Conservation (phyloP, 2,888 invertebrate genomes). For the Ypsolopha sequella region DNA sequence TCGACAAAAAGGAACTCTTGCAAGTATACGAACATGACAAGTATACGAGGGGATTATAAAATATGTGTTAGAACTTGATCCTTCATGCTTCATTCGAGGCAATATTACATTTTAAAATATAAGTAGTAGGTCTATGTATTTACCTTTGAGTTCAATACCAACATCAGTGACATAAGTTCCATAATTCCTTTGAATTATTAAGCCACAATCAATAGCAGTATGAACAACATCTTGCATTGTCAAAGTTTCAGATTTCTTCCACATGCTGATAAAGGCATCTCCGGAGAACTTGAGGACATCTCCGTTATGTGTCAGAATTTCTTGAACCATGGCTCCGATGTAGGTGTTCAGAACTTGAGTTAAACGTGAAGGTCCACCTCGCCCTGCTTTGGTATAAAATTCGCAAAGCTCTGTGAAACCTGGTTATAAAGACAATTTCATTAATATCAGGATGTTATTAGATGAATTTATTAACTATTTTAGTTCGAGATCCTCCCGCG, state of each 20-base stretch:
- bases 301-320: slow-evolving; percentile 74
- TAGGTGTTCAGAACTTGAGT: slow-evolving; percentile 78
- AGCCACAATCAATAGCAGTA: slow-evolving; percentile 75
- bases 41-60: too few relatives aligned
- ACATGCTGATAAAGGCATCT: slow-evolving; percentile 76
- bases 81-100: too few relatives aligned
- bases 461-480: too few relatives aligned
- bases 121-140: too few relatives aligned
- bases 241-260: slow-evolving; percentile 66
- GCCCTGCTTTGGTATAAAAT: slow-evolving; percentile 73
- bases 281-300: slow-evolving; percentile 78
- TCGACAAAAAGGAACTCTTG: too few relatives aligned
- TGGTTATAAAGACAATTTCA: slow-evolving; percentile 18
- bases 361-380: slow-evolving; percentile 77
- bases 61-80: too few relatives aligned
- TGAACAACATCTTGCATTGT: slow-evolving; percentile 73
- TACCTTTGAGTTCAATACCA: slow-evolving; percentile 69
- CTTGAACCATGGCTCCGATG: slow-evolving; percentile 79
- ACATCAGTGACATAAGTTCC: slow-evolving; percentile 73
- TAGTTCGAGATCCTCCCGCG: too few relatives aligned
- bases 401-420: slow-evolving; percentile 77
- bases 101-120: too few relatives aligned
- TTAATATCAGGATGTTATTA: too few relatives aligned
- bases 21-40: too few relatives aligned
- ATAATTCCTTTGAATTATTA: slow-evolving; percentile 76